Percentiles rank a stretch among this genome's conserved stretches.
phyloP scores from a whole-genome alignment of 2,113 vertebrate species.

The Paraplagusia blochii region DNA sequence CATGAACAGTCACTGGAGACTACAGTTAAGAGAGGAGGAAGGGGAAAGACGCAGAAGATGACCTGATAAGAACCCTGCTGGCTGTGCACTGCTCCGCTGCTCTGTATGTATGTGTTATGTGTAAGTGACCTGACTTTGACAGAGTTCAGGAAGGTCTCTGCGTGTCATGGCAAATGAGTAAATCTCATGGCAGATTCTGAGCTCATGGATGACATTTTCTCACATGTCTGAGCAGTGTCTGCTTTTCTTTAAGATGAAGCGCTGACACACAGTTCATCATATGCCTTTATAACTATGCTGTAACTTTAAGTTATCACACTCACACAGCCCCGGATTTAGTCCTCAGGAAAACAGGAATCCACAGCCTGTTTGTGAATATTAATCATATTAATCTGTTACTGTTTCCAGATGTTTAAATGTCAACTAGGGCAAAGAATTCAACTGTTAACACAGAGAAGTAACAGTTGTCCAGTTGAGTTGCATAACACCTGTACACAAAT shows the following conservation, averaged over 20 bases:
- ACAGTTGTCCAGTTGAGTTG: no score
- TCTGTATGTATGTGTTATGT: slow-evolving; percentile 5
- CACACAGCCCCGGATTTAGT: slow-evolving; percentile 42
- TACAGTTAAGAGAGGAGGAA: slow-evolving; percentile 10
- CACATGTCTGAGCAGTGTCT: slow-evolving; percentile 38
- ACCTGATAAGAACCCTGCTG: slow-evolving; percentile 16
- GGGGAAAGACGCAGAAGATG: slow-evolving; percentile 9
- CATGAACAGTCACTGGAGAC: slow-evolving; percentile 17
- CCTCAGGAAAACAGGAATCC: slow-evolving; percentile 37
- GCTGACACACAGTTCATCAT: slow-evolving; percentile 27
- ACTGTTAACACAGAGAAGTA: no score
- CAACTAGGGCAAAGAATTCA: no score
- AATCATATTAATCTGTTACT: neutral
- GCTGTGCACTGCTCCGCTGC: neutral
- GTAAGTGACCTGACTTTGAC: slow-evolving; percentile 17
- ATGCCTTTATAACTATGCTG: slow-evolving; percentile 28
- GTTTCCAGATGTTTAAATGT: neutral
- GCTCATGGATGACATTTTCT: slow-evolving; percentile 52
- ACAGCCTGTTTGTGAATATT: slow-evolving; percentile 15
- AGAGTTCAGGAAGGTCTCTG: slow-evolving; percentile 11
- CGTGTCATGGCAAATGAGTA: slow-evolving; percentile 11
- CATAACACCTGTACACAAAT: no score
- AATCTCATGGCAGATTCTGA: slow-evolving; percentile 30
- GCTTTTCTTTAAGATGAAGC: slow-evolving; percentile 47
- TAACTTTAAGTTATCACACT: slow-evolving; percentile 42